Conservation (phyloP, 2,888 invertebrate species). For the Allygus modestus region DNA sequence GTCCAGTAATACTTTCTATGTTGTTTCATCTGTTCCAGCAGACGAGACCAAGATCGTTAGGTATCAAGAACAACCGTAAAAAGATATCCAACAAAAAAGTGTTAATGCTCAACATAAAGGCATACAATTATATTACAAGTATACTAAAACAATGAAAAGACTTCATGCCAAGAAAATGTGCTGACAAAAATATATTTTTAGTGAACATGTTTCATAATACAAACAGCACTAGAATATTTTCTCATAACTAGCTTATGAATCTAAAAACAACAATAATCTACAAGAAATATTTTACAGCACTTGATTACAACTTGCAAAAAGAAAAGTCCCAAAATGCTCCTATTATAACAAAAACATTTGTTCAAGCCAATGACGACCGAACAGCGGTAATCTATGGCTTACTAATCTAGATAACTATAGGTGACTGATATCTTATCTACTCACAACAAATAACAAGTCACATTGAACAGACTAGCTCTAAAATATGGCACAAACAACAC, state of each 20-base stretch:
- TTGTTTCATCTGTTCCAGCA: no score
- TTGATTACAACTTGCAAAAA: not conserved
- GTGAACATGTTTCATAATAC: no score
- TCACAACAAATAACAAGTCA: slow-evolving; percentile 18
- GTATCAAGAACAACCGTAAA: no score
- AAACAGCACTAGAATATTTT: not conserved
- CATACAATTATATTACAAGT: no score
- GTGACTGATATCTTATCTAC: not conserved
- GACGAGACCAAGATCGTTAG: no score
- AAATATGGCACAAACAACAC: slow-evolving; percentile 47
- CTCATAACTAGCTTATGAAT: not conserved
- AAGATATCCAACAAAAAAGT: no score
- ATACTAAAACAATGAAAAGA: no score
- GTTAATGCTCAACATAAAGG: no score
- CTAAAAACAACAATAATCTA: not conserved
- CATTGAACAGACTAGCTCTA: slow-evolving; percentile 45
- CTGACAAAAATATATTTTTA: no score
- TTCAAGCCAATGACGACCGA: not conserved
- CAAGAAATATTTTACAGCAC: not conserved
- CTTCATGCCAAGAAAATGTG: no score
- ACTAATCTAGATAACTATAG: slow-evolving; percentile 3
- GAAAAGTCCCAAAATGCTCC: not conserved
- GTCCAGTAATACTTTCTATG: no score
- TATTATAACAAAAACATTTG: not conserved
- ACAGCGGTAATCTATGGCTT: not conserved